Conservation (phyloP, 2,113 vertebrate species). For the Mobula birostris region DNA sequence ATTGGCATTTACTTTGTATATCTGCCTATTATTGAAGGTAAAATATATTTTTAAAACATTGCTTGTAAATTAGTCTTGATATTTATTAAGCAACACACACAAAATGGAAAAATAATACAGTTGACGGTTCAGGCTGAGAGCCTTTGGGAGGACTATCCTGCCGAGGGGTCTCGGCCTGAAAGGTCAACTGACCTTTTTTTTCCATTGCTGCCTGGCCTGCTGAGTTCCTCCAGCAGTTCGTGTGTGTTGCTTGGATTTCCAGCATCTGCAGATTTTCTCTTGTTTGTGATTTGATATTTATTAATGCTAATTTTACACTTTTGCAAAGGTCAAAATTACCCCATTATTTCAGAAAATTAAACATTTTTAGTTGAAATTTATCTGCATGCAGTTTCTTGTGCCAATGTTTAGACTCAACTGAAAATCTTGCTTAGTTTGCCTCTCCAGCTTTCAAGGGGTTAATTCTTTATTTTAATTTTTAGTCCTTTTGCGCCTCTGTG, state of each 20-base stretch:
- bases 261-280: no score
- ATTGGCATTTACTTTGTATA: not conserved
- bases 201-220: no score
- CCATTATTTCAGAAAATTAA: not conserved
- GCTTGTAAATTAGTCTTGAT: not conserved
- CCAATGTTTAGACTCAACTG: not conserved
- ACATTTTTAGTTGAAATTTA: not conserved
- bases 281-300: not conserved
- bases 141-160: no score
- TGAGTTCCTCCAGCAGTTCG: no score
- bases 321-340: not conserved
- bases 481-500: not conserved
- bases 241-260: no score
- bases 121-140: no score
- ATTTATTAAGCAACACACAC: not conserved
- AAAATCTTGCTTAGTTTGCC: not conserved
- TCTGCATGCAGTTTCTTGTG: not conserved
- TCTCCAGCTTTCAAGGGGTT: not conserved
- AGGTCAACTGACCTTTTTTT: no score
- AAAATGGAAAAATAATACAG: no score
- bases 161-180: no score
- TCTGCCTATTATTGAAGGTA: not conserved
- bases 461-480: not conserved
- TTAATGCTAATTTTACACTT: not conserved
- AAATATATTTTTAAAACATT: not conserved